Base-by-base conservation (phyloP, 2,113 vertebrate species). In the Eulacestoma nigropectus region DNA sequence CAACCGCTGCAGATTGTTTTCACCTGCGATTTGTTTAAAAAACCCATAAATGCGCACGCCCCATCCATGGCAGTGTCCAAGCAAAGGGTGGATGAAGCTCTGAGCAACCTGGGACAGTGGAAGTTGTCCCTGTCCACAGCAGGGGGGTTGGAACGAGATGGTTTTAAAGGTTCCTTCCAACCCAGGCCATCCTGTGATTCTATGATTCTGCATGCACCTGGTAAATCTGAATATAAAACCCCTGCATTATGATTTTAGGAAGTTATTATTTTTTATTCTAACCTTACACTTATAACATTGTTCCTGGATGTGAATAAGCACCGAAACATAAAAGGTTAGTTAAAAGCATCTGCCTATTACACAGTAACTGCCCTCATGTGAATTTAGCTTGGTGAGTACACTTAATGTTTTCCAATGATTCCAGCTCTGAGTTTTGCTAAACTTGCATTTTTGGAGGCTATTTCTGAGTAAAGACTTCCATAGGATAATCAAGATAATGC, bases 401-500 rank as follows among this genome's bases (percentile, higher is more conserved):
- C 88, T 93, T 90, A 53, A 64, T 56, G 84, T 78, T 97, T 95
- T 81, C 44, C 76, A 87, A 68, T 49, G 8, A 94, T 79, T 85
- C 79, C 62, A 87, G 60, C 42, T 86, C 47, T 29, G 44, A 52
- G 80, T 84, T 96, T 89, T 92, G 93, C 89, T 92, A 81, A 56
- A 67, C 60, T 95, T 89, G 90, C 91, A 95, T 49, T 92, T 96
- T 67, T 78, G 4, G 62, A 93, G 89, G 68, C 89, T 92, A 90
- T 95, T 96, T 95, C 47, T 84, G 80, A 81, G 20, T 64, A 47
- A 91, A 95, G 60, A n/a, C 56, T 90, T 95, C 64, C 89, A 93
- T 70, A 67, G 52, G 73, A 89, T 93, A 95, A 96, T 92, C 83
- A 97, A 93, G 86, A 95, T 93, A 90, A 91, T 68, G 84, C 56